Conservation (phyloP, 2,888 invertebrate species). For the Cephus sareptanus region DNA sequence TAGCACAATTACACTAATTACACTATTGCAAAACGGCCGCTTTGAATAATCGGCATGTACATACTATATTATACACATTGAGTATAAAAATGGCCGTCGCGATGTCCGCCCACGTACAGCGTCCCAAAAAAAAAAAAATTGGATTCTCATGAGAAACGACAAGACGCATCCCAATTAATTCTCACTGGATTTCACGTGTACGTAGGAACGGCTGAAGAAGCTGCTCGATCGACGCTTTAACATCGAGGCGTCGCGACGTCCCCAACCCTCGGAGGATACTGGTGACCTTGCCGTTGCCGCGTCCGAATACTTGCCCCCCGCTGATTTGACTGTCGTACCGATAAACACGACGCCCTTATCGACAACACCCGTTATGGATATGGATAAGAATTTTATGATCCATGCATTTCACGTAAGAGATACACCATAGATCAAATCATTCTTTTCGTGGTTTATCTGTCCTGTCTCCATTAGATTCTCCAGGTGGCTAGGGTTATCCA, state of each 20-base stretch:
- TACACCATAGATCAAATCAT: neutral
- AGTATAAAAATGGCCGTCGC: neutral
- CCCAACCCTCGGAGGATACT: conserved; percentile 29
- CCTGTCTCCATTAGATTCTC: neutral
- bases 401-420: conserved; percentile 39
- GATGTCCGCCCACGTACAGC: neutral
- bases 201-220: conserved; percentile 39
- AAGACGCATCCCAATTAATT: neutral
- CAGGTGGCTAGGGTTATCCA: neutral
- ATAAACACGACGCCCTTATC: conserved; percentile 36
- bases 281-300: conserved; percentile 39
- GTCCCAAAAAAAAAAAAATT: neutral
- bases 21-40: neutral
- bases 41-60: neutral
- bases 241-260: conserved; percentile 32
- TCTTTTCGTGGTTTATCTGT: neutral
- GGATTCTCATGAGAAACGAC: conserved; percentile 10
- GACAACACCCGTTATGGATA: conserved; percentile 29
- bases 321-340: conserved; percentile 33
- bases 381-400: neutral
- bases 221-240: conserved; percentile 32
- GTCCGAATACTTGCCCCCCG: conserved; percentile 36
- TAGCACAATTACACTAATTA: neutral
- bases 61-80: neutral
- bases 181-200: neutral